These are phyloP conservation scores for Clarias platycephalus DNA, from an alignment of 2,797 vertebrate species.

Conservation along the genomic window DNA sequence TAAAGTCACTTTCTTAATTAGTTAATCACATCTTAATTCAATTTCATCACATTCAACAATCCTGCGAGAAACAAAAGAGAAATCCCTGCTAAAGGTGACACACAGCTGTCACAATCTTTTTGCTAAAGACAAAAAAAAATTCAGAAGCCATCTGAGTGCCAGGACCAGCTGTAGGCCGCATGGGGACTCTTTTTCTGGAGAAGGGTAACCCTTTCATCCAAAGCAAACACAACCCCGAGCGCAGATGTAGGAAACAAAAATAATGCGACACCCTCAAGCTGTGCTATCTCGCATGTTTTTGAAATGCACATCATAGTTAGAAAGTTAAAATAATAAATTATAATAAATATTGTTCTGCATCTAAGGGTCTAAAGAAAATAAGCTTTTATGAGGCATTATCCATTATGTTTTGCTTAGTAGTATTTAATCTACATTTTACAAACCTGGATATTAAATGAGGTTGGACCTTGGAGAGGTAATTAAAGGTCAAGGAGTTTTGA, in stretches of 20 bases:
- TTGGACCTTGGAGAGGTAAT: neutral
- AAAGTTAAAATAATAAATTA: neutral
- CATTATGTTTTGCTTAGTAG: neutral
- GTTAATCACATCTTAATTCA: conserved; percentile 28
- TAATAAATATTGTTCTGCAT: neutral
- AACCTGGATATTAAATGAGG: neutral
- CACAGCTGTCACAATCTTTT: conserved; percentile 49
- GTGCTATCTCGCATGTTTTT: conserved; percentile 27
- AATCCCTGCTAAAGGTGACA: conserved; percentile 22
- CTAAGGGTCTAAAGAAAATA: neutral
- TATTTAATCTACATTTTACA: neutral
- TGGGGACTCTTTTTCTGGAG: conserved; percentile 41
- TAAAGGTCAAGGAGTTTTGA: neutral
- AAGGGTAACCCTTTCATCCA: conserved; percentile 52
- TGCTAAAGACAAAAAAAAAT: conserved; percentile 52
- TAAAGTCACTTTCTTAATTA: conserved; percentile 20
- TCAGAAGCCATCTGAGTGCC: conserved; percentile 49
- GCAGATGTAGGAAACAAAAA: conserved; percentile 55
- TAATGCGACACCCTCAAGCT: conserved; percentile 42
- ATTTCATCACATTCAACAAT: conserved; percentile 10
- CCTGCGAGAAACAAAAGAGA: conserved; percentile 37
- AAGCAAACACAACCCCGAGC: conserved; percentile 50
- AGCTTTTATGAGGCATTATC: neutral
- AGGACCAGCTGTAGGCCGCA: conserved; percentile 52
- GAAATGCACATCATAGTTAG: conserved; percentile 24